phyloP scores from a whole-genome alignment of 2,797 vertebrate species.

The Pseudochirops corinnae region DNA sequence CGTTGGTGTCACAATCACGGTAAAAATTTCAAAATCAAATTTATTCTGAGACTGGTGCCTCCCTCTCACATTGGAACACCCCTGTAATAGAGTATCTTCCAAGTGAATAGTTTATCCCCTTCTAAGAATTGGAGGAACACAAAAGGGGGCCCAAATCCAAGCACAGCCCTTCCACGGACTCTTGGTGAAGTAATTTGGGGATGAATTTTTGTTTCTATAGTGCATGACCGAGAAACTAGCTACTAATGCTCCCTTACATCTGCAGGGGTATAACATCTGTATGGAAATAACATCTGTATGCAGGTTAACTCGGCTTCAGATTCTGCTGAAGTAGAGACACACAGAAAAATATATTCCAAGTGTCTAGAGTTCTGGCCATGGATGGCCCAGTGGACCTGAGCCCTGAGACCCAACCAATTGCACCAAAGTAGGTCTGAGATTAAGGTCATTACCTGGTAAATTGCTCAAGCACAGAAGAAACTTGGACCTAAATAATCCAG shows the following conservation, averaged over 20 bases:
- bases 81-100: not conserved
- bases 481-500: not conserved
- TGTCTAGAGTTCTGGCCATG: not conserved
- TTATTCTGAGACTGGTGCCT: slow-evolving; percentile 62
- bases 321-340: not conserved
- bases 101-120: not conserved
- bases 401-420: not conserved
- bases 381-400: not conserved
- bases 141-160: not conserved
- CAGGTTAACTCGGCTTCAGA: not conserved
- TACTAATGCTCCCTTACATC: not conserved
- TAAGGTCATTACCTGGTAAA: not conserved
- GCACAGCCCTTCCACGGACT: not conserved
- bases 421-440: not conserved
- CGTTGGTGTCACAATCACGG: slow-evolving; percentile 74
- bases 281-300: not conserved
- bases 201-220: not conserved
- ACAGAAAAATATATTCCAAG: not conserved
- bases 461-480: not conserved
- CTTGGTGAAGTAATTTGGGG: not conserved
- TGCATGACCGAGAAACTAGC: not conserved
- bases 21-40: slow-evolving; percentile 82
- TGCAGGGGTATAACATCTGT: not conserved
- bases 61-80: slow-evolving; percentile 50
- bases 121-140: not conserved